Evolutionary conservation across 2,797 vertebrate genomes (phyloP), one percentile per base, ranked within the genome.

Genomic region (Halcyon badia): DNA sequence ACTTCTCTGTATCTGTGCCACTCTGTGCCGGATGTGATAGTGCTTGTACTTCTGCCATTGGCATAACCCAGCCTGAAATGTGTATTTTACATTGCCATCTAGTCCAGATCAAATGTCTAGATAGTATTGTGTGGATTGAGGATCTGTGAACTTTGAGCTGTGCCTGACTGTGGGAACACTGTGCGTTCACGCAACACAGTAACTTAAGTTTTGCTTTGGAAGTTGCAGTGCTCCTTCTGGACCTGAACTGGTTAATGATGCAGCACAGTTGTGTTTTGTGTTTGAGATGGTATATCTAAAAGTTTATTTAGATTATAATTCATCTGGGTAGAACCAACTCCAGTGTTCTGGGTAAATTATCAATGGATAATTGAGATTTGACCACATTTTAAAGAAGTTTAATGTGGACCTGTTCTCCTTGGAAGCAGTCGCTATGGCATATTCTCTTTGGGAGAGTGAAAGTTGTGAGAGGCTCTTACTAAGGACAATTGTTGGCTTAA

Each of bases 111-210:
- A 15, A 17, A 28, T 66, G 69, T 35, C 33, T 26, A 6, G 37
- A 10, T 22, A 10, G 16, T 28, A 10, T 51, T 46, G 18, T 5
- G 2, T 64, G 30, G 24, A 21, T 44, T 65, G 18, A 6, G 39
- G 52, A 3, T 24, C 30, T 61, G 52, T 80, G 72, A 78, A 5
- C 41, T 64, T 72, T 5, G 49, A 56, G 20, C 52, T 22, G 20
- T 76, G 77, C 49, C 35, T 28, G 20, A 1, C 28, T 15, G 31
- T 48, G 69, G 33, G 60, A 56, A 0, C 17, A 26, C 25, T 1
- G 14, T 42, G 33, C 41, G 8, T 68, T 94, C 18, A 5, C 2
- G 1, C 2, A 2, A 19, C 4, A 1, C 3, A 13, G 3, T 5
- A 49, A 8, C 33, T 41, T 28, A 10, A 41, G 48, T 31, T 62